Percentiles rank a stretch among this genome's conserved stretches.
These are phyloP conservation scores for Hassar affinis DNA, from an alignment of 2,113 vertebrate species.

Conservation along the genomic window DNA sequence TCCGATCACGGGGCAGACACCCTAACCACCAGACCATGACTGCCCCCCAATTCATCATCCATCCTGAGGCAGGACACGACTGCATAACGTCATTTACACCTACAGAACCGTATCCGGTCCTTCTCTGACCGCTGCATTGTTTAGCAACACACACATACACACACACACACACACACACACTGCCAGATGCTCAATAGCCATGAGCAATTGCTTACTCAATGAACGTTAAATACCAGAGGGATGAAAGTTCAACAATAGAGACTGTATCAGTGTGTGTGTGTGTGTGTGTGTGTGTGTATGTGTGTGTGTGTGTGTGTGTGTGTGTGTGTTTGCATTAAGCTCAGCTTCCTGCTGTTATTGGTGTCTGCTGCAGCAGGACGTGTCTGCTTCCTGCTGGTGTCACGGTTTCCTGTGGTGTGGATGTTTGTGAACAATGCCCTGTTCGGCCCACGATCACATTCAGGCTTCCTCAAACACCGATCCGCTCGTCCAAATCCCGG, in stretches of 20 bases:
- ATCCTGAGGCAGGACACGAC: not conserved
- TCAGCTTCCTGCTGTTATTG: conserved; percentile 43
- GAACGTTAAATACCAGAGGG: conserved; percentile 35
- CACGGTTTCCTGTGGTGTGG: conserved; percentile 45
- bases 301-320: too few relatives aligned
- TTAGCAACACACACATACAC: conserved; percentile 15
- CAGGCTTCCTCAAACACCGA: conserved; percentile 28
- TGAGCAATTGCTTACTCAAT: conserved; percentile 27
- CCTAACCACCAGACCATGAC: too few relatives aligned
- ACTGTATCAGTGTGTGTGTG: not conserved
- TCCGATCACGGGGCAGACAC: too few relatives aligned
- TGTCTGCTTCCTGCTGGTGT: conserved; percentile 48
- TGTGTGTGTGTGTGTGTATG: conserved; percentile 31
- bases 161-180: conserved; percentile 9
- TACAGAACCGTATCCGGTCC: conserved; percentile 1
- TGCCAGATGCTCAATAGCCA: conserved; percentile 13
- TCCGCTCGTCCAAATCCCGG: not conserved
- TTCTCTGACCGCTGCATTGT: conserved; percentile 25
- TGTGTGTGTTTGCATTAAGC: conserved; percentile 35
- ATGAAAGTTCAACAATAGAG: conserved; percentile 22
- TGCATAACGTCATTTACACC: not conserved
- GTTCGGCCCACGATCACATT: not conserved
- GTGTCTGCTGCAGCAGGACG: conserved; percentile 37
- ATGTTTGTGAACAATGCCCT: conserved; percentile 47
- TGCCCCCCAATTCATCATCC: too few relatives aligned